These are phyloP conservation scores for Pseudorasbora parva DNA, from an alignment of 2,113 vertebrate species.

Conservation along the genomic window DNA sequence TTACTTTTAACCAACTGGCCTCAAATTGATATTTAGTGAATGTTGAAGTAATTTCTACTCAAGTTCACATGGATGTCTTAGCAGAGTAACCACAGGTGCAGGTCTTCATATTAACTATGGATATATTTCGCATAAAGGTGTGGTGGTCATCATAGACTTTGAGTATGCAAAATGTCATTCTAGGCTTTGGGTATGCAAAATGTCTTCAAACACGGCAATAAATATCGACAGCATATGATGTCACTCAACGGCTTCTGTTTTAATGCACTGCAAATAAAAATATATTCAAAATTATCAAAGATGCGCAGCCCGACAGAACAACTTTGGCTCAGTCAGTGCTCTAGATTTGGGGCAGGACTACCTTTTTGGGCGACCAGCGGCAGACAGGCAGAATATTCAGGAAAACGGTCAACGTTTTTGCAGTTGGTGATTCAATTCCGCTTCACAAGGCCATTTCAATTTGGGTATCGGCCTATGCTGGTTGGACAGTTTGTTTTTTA, in stretches of 20 bases:
- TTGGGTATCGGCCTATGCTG: background rate
- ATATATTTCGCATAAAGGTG: background rate
- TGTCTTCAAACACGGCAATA: background rate
- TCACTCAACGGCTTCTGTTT: background rate
- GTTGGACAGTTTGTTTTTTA: background rate
- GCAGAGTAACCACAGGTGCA: background rate
- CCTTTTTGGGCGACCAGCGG: background rate
- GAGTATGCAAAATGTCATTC: background rate
- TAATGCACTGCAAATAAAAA: background rate
- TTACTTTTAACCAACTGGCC: background rate
- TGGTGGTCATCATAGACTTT: background rate
- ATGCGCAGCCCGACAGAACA: background rate
- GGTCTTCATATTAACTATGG: background rate
- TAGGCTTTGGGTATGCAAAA: background rate
- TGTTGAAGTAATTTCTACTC: background rate
- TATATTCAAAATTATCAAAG: background rate
- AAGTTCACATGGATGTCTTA: background rate
- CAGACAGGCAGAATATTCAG: background rate
- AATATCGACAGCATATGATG: background rate
- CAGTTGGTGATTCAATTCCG: background rate
- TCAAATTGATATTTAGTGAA: background rate
- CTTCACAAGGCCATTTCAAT: background rate
- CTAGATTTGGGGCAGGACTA: background rate
- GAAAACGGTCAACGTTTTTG: background rate
- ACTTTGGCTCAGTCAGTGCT: background rate